A percentile compares a stretch with the other conserved stretches of the same genome.
These are phyloP conservation scores for Chymomyza procnemis DNA, from an alignment of 2,888 invertebrate species.

Conservation along the genomic window DNA sequence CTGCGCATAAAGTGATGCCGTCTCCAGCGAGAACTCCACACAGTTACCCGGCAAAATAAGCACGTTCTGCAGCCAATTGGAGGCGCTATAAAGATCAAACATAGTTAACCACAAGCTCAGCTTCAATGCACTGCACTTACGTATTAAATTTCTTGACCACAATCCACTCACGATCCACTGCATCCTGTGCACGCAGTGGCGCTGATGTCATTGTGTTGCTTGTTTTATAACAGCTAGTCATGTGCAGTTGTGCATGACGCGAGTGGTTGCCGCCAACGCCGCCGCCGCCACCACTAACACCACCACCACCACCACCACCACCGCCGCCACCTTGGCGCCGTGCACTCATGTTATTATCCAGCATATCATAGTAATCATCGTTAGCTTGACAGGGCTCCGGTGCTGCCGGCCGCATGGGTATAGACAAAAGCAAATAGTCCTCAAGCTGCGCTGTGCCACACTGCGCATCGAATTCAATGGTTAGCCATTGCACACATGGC, in stretches of 20 bases:
- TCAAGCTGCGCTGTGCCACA: slow-evolving; percentile 96
- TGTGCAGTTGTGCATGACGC: slow-evolving; percentile 57
- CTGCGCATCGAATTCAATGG: slow-evolving; percentile 94
- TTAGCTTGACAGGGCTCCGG: slow-evolving; percentile 48
- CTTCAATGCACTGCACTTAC: slow-evolving; percentile 57
- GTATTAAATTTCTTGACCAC: slow-evolving; percentile 84
- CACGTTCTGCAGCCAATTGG: slow-evolving; percentile 90
- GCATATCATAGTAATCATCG: slow-evolving; percentile 74
- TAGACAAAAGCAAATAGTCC: slow-evolving; percentile 88
- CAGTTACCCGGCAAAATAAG: slow-evolving; percentile 94
- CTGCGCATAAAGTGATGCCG: slow-evolving; percentile 95
- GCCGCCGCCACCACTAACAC: not conserved
- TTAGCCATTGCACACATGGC: slow-evolving; percentile 92
- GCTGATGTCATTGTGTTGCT: slow-evolving; percentile 52
- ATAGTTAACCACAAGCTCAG: slow-evolving; percentile 6
- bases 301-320: slow-evolving; percentile 1
- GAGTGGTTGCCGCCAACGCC: slow-evolving; percentile 16
- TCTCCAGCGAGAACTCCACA: slow-evolving; percentile 96
- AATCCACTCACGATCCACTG: slow-evolving; percentile 80
- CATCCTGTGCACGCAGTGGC: slow-evolving; percentile 40
- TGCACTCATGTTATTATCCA: slow-evolving; percentile 73
- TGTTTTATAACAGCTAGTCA: slow-evolving; percentile 65
- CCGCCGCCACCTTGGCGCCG: slow-evolving; percentile 27
- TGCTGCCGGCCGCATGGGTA: slow-evolving; percentile 79
- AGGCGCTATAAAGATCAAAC: slow-evolving; percentile 56